Evolutionary conservation across 2,797 vertebrate genomes (phyloP), one percentile per base, ranked within the genome.

Genomic region (Clarias laeviceps): DNA sequence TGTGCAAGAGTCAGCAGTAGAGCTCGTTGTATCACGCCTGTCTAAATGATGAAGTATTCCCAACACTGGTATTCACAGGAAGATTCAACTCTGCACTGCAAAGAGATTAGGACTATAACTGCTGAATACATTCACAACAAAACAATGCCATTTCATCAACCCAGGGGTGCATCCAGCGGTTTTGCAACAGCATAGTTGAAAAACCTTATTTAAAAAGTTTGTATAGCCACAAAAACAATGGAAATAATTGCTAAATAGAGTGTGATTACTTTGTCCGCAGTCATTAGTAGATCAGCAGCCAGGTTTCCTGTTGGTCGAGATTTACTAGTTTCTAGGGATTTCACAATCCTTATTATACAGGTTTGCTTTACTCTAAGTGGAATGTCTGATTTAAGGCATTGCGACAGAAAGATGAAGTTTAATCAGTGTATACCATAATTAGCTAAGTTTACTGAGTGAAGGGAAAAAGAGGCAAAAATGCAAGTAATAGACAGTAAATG

Each of bases 31-130:
- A 62, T 83, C 80, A 64, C 14, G 57, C 70, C 78, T 56, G 80
- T 84, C 61, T 66, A 70, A 76, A 86, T 68, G 84, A 82, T 82
- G 72, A 78, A 85, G 32, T 73, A 73, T 82, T 88, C 80, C 27
- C 83, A 68, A 24, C 34, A 56, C 81, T 79, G 70, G 73, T 87
- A 83, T 86, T 85, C 83, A 74, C 72, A 84, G 57, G 40, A 27
- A 70, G 69, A 57, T 68, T 76, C 54, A 65, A 27, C 9, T 29
- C 79, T 76, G 80, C 70, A 59, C 61, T 64, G 57, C 40, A 40
- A 76, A 54, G 34, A 32, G 80, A 77, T 86, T 68, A 82, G 73
- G n/a, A 50, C 34, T 62, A 24, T 82, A 86, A 79, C 56, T 80
- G 61, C 62, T 56, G 82, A 86, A 45, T 59, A 70, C 70, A 65